Evolutionary conservation across 2,797 vertebrate genomes (phyloP), one percentile per base, ranked within the genome.

Genomic region (Lepus townsendii): DNA sequence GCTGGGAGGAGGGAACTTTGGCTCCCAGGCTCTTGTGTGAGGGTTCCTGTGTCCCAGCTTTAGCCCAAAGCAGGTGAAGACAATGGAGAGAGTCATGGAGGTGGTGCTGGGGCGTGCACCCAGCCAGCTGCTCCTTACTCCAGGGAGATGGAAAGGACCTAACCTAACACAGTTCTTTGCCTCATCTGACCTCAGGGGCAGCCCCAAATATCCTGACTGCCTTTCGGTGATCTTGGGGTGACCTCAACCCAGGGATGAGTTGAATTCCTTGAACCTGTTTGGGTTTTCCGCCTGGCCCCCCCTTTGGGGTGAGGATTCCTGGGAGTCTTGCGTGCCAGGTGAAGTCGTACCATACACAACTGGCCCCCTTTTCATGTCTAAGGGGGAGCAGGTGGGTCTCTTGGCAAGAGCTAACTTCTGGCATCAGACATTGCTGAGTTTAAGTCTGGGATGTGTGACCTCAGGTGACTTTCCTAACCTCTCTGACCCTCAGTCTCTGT

Each of bases 21-120:
- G 76, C 69, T 90, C 87, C n/a, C 26, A 54, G 42, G 60, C 73
- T 13, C 60, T 82, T 71, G 60, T 66, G 30, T 63, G 14, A 77
- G 65, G 79, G 79, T 50, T 52, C 26, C 35, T 87, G 30, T 62
- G 22, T 93, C 60, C 54, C 82, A 96, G 84, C 73, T 90, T 96
- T 88, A 87, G 42, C 13, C n/a, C 30, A 66, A 92, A 96, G 73
- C 5, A 13, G 16, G 80, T 93, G 24, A 76, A 75, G 72, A 73
- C 13, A 24, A 94, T 77, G 30, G 69, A 92, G 95, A 78, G 19
- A 26, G 16, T 19, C 2, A 4, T 2, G 8, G 42, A 88, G 32
- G 32, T 60, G 19, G n/a, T 12, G 10, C 63, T 95, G 30, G 57
- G 47, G 54, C 4, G 62, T 66, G 75, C 57, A 24, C 35, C 57